Base-by-base conservation (phyloP, 2,113 vertebrate genomes). In the Scalopus aquaticus region DNA sequence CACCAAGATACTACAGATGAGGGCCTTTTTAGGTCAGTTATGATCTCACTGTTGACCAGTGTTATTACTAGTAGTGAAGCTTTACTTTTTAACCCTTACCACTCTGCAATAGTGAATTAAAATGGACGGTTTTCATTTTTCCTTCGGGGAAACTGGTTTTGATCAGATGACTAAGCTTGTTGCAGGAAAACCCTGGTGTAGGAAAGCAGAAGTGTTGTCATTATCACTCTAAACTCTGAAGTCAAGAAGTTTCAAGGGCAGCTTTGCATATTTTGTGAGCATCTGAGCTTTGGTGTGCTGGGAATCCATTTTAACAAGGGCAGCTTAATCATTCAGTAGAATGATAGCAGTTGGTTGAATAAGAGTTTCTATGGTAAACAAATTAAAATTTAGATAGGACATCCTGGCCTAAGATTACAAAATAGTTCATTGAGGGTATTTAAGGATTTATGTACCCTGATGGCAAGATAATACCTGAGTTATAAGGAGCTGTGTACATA, bases 81-180 rank as follows among this genome's bases (percentile, higher is more conserved):
- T n/a, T 93, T 56, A 80, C 44, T 69, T 56, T 93, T 82, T 79
- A 26, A 74, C 26, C 62, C n/a, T 80, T 85, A 69, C n/a, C 79
- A 17, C 4, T 60, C 60, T 72, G 22, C 37, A 8, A 7, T 46
- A 39, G n/a, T 86, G 13, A 85, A 42, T 4, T 64, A 32, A 69
- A 78, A 39, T 3, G 13, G 3, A 35, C n/a, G 10, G 3, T 46
- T 46, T n/a, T 22, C 22, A 56, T 91, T 39, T 49, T 20, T 6
- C 1, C 4, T 24, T 56, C 37, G 6, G 30, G 19, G n/a, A 79
- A 9, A 62, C 42, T 62, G n/a, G 39, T 49, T 79, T 69, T 93
- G 42, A 76, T 93, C 46, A 78, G 54, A 39, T 28, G 9, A 39
- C 28, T 49, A 5, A 13, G 20, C 22, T 9, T 76, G 65, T 77